Percentiles rank a stretch among this genome's conserved stretches.
These are phyloP conservation scores for Andrena trimmerana DNA, from an alignment of 2,888 invertebrate genomes.

Conservation along the genomic window DNA sequence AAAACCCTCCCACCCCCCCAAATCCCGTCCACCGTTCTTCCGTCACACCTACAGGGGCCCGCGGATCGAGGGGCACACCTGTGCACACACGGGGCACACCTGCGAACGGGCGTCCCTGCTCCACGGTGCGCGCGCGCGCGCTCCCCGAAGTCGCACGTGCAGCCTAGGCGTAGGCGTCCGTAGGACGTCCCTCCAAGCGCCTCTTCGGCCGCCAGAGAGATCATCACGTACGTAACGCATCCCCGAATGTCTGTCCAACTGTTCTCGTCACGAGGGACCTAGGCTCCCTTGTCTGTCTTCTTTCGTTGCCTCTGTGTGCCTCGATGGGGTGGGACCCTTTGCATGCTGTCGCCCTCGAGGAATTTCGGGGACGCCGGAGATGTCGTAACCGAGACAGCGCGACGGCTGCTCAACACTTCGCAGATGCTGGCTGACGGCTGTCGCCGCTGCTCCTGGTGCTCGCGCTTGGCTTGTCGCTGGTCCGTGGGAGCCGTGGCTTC, in stretches of 20 bases:
- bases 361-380: constrained; percentile 9
- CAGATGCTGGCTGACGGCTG: background rate
- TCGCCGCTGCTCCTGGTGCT: background rate
- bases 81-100: constrained; percentile 51
- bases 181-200: constrained; percentile 27
- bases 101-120: constrained; percentile 20
- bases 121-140: constrained; percentile 1
- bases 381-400: background rate
- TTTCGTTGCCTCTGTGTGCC: background rate
- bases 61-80: constrained; percentile 39
- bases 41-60: background rate
- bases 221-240: constrained; percentile 35
- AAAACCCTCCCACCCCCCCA: background rate
- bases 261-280: background rate
- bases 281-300: background rate
- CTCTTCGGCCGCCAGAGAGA: constrained; percentile 24
- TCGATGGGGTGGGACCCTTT: background rate
- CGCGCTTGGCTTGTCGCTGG: background rate
- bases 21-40: background rate
- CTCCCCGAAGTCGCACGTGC: constrained; percentile 34
- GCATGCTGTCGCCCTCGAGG: constrained; percentile 7
- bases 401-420: background rate
- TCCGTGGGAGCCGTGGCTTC: background rate
- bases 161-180: constrained; percentile 39
- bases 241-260: constrained; percentile 1